Evolutionary conservation across 2,797 vertebrate genomes (phyloP), one percentile per base, ranked within the genome.

Genomic region (Pantherophis alleghaniensis): DNA sequence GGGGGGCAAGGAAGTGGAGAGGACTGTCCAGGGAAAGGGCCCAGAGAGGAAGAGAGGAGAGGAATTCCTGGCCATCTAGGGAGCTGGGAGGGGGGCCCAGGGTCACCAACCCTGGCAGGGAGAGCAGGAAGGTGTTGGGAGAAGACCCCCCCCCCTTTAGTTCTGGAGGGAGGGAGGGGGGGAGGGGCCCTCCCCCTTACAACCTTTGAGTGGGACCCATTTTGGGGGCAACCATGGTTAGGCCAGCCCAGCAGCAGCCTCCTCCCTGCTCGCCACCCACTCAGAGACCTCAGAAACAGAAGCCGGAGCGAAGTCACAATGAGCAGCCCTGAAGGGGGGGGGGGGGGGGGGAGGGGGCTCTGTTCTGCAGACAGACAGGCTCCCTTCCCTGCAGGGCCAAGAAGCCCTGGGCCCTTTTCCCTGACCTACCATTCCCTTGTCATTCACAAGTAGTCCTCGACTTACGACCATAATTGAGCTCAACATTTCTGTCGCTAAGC

Each of bases 231-330:
- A 89, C 92, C 88, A 56, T 37, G 22, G 7, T 2, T 1, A 5
- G 42, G 11, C 55, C 1, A 0, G n/a, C n/a, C 56, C 22, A 6
- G 24, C 61, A 26, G 2, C n/a, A 9, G 18, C 53, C 92, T 94
- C 94, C 94, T 94, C 94, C 94, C 95, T 5, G 59, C 63, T 26
- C 2, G 91, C 94, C 92, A 92, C 94, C 95, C 93, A 92, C 93
- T 24, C 5, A 32, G 22, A 28, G n/a, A 28, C 2, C 1, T 1
- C 2, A 5, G 2, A 2, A n/a, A n/a, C 63, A 2, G 89, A 91
- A 91, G 53, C 42, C 6, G 1, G 37, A 5, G 47, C 12, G 47
- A 91, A 0, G 61, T 93, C 93, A 93, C 93, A 93, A 89, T 93
- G 63, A 18, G 18, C 5, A 1, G 16, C 24, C 74, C 56, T 12